phyloP scores from a whole-genome alignment of 2,113 vertebrate genomes.

The Chelonoidis abingdonii region DNA sequence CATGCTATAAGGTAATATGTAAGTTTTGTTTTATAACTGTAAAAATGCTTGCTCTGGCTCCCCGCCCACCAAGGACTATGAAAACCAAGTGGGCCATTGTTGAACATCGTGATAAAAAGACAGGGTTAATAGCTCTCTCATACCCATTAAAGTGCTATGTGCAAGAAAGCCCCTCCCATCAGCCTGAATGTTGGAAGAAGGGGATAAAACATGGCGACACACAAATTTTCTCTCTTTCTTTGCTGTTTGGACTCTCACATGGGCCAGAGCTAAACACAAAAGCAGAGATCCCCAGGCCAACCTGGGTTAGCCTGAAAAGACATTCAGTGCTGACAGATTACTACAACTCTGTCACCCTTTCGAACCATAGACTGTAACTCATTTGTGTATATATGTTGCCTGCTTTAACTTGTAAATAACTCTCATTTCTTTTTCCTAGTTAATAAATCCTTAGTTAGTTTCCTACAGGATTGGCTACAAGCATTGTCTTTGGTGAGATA shows the following conservation, averaged over 20 bases:
- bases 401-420: too few species aligned
- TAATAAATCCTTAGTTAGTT: too few species aligned
- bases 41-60: not conserved
- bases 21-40: not conserved
- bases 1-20: not conserved
- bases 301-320: too few species aligned
- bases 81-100: not conserved
- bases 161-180: not conserved
- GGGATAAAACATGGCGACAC: not conserved
- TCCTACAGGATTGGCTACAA: too few species aligned
- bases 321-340: too few species aligned
- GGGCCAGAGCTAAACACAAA: not conserved
- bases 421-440: too few species aligned
- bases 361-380: too few species aligned
- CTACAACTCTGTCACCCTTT: too few species aligned
- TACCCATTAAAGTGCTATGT: not conserved
- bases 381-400: too few species aligned
- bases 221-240: not conserved
- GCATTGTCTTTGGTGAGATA: too few species aligned
- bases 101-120: not conserved
- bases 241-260: not conserved
- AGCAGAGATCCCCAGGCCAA: not conserved
- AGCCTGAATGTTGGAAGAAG: not conserved
- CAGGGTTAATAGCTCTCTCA: not conserved
- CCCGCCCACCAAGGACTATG: not conserved